Percentiles rank a stretch among this genome's conserved stretches.
Conservation (phyloP, 1,140 invertebrate genomes). For the Mizuhopecten yessoensis region DNA sequence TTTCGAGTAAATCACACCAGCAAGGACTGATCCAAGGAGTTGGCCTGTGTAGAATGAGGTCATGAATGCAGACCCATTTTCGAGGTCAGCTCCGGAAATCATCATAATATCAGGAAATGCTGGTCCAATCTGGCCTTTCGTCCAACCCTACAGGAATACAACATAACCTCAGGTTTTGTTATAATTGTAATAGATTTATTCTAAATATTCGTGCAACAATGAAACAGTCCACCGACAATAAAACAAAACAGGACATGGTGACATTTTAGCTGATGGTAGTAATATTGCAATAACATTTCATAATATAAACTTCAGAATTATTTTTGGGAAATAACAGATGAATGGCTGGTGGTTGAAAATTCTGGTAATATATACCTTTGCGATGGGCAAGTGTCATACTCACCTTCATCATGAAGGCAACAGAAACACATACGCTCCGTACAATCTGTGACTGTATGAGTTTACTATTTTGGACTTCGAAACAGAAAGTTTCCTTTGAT, state of each 20-base stretch:
- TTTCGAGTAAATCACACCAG: constrained; percentile 67
- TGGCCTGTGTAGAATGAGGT: constrained; percentile 66
- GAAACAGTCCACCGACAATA: too few species aligned
- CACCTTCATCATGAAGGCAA: neutral
- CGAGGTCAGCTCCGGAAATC: constrained; percentile 66
- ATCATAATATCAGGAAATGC: constrained; percentile 77
- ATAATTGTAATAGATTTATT: too few species aligned
- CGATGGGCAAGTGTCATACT: too few species aligned
- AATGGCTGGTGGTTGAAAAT: too few species aligned
- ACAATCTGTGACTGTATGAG: neutral
- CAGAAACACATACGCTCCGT: neutral
- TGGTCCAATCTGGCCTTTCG: constrained; percentile 77
- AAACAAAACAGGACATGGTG: too few species aligned
- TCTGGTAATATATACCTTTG: too few species aligned
- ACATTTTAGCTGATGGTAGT: too few species aligned
- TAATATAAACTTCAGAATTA: too few species aligned
- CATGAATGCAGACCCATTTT: constrained; percentile 66
- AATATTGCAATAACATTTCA: too few species aligned
- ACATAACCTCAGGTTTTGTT: constrained; percentile 74
- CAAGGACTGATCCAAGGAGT: constrained; percentile 66
- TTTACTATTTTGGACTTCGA: neutral
- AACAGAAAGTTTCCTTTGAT: neutral
- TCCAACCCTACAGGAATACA: constrained; percentile 76
- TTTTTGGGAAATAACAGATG: too few species aligned
- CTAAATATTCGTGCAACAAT: too few species aligned